Base-by-base conservation (phyloP, 2,888 invertebrate genomes). In the Congeria kusceri region DNA sequence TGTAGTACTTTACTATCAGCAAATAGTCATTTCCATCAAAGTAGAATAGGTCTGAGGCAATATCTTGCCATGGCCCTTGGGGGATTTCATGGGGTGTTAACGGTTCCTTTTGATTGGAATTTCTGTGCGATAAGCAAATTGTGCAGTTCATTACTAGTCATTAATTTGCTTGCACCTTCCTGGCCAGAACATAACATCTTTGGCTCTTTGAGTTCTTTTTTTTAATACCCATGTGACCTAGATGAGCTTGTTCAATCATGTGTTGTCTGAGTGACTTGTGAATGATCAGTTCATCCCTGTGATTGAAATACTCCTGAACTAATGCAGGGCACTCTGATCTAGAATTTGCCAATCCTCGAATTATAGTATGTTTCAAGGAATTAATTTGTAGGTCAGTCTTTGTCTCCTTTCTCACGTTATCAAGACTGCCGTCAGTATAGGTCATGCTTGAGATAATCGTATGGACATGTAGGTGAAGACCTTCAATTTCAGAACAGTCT, bases 1-100 rank as follows among this genome's bases (percentile, higher is more conserved):
- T 77, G 61, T 69, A 75, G 44, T 78, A 86, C 66, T 86, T 85
- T 7, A 83, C 79, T n/a, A 74, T 77, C 18, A 86, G 49, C 1
- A 86, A 66, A 72, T 85, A 87, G 25, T 85, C 67, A 28, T 69
- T 46, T 7, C 61, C 73, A 20, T 78, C 49, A 4, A 73, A 53
- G 3, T 28, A 61, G 67, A 88, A 88, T 3, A 88, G 47, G 56
- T 88, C 86, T 23, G 76, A 70, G 9, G 75, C 84, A 18, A 87
- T 44, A 13, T 66, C 25, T 66, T 81, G 77, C 80, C 75, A 84
- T n/a, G 80, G 82, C 9, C 69, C 20, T 0, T 66, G 46, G 1
- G 84, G 83, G 4, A 83, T 46, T 0, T 72, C 73, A 20, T 71
- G 70, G 0, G 73, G 67, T n/a, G 67, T 64, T 3, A 86, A n/a